phyloP scores from a whole-genome alignment of 2,113 vertebrate genomes.

The Varanus komodoensis region DNA sequence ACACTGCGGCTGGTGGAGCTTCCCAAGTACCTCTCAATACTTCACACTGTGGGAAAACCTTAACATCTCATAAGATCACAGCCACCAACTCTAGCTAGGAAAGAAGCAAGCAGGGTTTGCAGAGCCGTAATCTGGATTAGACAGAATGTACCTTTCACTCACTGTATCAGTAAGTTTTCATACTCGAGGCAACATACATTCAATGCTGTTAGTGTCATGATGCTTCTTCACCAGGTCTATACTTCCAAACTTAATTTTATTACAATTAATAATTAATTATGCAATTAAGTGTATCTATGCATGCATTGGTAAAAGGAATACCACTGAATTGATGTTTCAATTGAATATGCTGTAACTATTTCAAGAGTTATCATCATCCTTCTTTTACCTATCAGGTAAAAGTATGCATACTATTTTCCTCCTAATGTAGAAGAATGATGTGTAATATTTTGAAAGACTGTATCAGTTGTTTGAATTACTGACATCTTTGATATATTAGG shows the following conservation, averaged over 20 bases:
- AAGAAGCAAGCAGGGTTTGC: not conserved
- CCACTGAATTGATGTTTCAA: constrained; percentile 25
- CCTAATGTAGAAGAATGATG: not conserved
- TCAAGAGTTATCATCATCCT: constrained; percentile 38
- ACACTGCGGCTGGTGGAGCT: too few relatives aligned
- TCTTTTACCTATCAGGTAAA: constrained; percentile 21
- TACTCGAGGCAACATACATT: constrained; percentile 41
- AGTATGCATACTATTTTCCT: constrained; percentile 22
- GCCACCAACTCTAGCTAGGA: not conserved
- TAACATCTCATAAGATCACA: not conserved
- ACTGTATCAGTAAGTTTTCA: constrained; percentile 69
- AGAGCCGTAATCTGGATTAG: constrained; percentile 1
- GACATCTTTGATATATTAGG: constrained; percentile 35
- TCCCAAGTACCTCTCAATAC: not conserved
- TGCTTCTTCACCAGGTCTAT: constrained; percentile 32
- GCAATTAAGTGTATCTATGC: not conserved
- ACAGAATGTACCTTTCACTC: constrained; percentile 36
- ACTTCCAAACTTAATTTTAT: constrained; percentile 50
- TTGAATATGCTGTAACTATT: constrained; percentile 41
- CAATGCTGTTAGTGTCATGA: constrained; percentile 36
- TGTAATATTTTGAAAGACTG: not conserved
- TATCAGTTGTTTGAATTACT: constrained; percentile 19
- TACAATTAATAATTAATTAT: not conserved
- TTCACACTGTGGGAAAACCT: not conserved
- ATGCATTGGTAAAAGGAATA: constrained; percentile 41